A percentile compares a stretch with the other conserved stretches of the same genome.
phyloP scores from a whole-genome alignment of 2,113 vertebrate species.

The Seriola rivoliana region DNA sequence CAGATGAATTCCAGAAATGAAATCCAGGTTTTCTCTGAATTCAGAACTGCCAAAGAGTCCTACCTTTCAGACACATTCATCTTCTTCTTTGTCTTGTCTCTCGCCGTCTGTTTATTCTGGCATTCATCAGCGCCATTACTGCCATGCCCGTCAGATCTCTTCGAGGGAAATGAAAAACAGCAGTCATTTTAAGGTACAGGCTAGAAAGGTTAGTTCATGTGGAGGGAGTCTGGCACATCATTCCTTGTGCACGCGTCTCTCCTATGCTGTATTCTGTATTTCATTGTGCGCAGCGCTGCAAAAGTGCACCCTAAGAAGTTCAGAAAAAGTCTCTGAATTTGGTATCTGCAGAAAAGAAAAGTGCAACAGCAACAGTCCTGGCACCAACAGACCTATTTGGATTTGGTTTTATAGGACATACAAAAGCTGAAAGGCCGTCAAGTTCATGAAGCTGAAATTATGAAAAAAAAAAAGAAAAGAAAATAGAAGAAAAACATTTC shows the following conservation, averaged over 20 bases:
- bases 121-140: conserved; percentile 81
- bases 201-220: conserved; percentile 79
- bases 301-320: conserved; percentile 32
- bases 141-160: conserved; percentile 77
- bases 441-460: conserved; percentile 36
- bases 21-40: conserved; percentile 71
- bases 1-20: conserved; percentile 63
- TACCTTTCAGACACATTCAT: conserved; percentile 80
- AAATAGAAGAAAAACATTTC: background rate
- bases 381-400: conserved; percentile 7
- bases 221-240: conserved; percentile 65
- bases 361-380: background rate
- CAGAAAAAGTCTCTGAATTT: conserved; percentile 42
- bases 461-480: background rate
- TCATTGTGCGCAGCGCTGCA: conserved; percentile 28
- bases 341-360: conserved; percentile 5
- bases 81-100: conserved; percentile 82
- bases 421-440: conserved; percentile 15
- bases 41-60: conserved; percentile 71
- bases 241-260: conserved; percentile 42
- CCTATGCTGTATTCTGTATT: conserved; percentile 40
- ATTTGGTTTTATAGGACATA: conserved; percentile 32
- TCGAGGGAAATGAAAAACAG: conserved; percentile 82
- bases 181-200: conserved; percentile 78
- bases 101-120: conserved; percentile 82